A percentile compares a stretch with the other conserved stretches of the same genome.
These are phyloP conservation scores for Coleophora deauratella DNA, from an alignment of 2,888 invertebrate species.

Conservation along the genomic window DNA sequence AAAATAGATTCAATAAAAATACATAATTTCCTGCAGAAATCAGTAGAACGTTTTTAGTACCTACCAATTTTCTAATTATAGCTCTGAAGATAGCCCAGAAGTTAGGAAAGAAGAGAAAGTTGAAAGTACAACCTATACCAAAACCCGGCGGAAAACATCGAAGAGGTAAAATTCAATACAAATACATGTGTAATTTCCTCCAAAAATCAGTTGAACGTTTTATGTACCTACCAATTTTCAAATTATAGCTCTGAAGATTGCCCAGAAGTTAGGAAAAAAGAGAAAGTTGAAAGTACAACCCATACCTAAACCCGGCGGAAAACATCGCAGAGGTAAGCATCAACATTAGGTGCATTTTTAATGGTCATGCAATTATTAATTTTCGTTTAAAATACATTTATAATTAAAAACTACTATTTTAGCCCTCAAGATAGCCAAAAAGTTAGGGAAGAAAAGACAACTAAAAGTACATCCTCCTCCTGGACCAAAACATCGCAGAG, in stretches of 20 bases:
- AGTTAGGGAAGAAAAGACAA: conserved; percentile 1
- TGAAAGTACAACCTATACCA: background rate
- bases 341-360: no score
- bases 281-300: background rate
- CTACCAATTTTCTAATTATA: no score
- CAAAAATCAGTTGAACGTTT: no score
- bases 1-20: no score
- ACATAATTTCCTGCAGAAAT: no score
- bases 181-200: no score
- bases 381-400: background rate
- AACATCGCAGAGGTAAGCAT: background rate
- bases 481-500: no score
- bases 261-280: background rate
- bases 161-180: no score
- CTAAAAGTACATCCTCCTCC: background rate
- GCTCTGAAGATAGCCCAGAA: background rate
- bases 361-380: background rate
- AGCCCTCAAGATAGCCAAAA: conserved; percentile 1
- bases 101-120: background rate
- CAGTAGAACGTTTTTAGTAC: no score
- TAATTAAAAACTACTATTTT: background rate
- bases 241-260: background rate
- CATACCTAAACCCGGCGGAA: background rate
- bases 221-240: no score
- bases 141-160: no score